phyloP scores from a whole-genome alignment of 2,888 invertebrate species.

The Leucania comma region DNA sequence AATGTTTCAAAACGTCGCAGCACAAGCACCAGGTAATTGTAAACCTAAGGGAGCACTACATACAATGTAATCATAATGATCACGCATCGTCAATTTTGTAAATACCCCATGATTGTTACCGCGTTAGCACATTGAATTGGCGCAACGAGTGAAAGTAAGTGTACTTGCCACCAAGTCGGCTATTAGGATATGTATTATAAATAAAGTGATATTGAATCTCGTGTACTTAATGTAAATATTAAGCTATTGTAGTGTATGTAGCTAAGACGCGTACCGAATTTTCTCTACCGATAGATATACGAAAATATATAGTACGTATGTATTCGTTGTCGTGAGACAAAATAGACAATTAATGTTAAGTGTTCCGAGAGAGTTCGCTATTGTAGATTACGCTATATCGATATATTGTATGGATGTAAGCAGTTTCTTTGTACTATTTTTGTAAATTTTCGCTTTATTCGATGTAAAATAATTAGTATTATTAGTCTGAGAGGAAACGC shows the following conservation, averaged over 20 bases:
- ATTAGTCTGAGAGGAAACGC: conserved; percentile 90
- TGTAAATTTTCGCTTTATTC: conserved; percentile 88
- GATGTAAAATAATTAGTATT: conserved; percentile 88
- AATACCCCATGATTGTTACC: conserved; percentile 63
- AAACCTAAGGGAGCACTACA: conserved; percentile 40
- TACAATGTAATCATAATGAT: conserved; percentile 60
- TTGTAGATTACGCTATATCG: conserved; percentile 78
- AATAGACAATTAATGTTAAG: conserved; percentile 79
- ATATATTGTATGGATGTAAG: conserved; percentile 83
- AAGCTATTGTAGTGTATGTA: conserved; percentile 76
- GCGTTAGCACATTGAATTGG: conserved; percentile 62
- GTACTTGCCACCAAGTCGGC: conserved; percentile 78
- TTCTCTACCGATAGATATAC: conserved; percentile 86
- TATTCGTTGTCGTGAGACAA: conserved; percentile 81
- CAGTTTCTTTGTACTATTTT: conserved; percentile 81
- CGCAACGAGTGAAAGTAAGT: conserved; percentile 67
- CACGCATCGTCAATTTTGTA: conserved; percentile 60
- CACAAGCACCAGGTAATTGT: conserved; percentile 47
- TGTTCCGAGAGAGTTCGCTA: conserved; percentile 88
- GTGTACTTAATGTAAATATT: conserved; percentile 87
- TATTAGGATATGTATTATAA: conserved; percentile 79
- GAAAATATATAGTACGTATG: conserved; percentile 72
- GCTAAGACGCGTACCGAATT: conserved; percentile 85
- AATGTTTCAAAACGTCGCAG: conserved; percentile 43
- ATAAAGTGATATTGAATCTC: conserved; percentile 84